Conservation (phyloP, 30 jellyfish, hydroid and myxozoan genomes). For the Turritopsis dohrnii region DNA sequence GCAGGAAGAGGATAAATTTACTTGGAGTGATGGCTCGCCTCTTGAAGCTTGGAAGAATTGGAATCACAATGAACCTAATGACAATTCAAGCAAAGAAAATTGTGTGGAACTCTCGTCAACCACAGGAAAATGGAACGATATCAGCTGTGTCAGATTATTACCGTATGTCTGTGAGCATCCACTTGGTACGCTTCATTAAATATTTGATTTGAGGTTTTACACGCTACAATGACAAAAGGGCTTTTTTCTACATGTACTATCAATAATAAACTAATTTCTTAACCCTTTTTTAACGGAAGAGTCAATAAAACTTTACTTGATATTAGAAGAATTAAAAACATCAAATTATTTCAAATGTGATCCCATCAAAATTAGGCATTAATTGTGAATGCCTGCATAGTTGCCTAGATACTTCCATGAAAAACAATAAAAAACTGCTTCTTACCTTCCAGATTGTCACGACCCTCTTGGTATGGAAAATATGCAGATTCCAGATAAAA, state of each 20-base stretch:
- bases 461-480: conserved; percentile 62
- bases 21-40: conserved; percentile 82
- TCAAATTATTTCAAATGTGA: too few relatives aligned
- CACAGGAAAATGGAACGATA: conserved; percentile 88
- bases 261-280: too few relatives aligned
- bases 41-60: conserved; percentile 40
- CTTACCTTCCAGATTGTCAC: conserved; percentile 44
- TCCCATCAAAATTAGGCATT: too few relatives aligned
- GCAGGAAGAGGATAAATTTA: conserved; percentile 44
- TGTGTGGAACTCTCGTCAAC: conserved; percentile 60
- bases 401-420: too few relatives aligned
- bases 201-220: too few relatives aligned
- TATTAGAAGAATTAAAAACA: not conserved
- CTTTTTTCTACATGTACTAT: too few relatives aligned
- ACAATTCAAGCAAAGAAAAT: conserved; percentile 63
- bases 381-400: too few relatives aligned
- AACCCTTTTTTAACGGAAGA: not conserved
- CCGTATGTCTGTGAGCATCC: conserved; percentile 79
- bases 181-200: conserved; percentile 67
- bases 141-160: conserved; percentile 46
- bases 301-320: too few relatives aligned
- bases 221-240: too few relatives aligned
- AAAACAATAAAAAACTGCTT: too few relatives aligned
- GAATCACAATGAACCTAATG: conserved; percentile 80
- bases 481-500: conserved; percentile 39